Conservation (phyloP, 2,113 vertebrate species). For the Reinhardtius hippoglossoides region DNA sequence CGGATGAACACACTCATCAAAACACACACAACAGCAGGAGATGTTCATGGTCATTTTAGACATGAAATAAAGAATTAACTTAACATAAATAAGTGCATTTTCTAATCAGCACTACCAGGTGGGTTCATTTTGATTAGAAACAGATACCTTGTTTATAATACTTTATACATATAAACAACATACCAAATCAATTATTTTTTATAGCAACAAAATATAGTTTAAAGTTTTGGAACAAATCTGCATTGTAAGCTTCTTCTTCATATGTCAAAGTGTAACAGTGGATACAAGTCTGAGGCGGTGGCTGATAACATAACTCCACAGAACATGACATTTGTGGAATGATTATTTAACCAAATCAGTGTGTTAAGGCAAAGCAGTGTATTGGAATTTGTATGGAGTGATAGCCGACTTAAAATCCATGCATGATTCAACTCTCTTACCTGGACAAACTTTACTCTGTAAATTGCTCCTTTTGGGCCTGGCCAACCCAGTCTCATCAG, state of each 20-base stretch:
- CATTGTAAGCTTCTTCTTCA: background rate
- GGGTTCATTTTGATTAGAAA: background rate
- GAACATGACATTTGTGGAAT: too few relatives aligned
- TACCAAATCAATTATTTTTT: background rate
- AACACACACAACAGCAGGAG: background rate
- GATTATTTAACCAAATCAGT: background rate
- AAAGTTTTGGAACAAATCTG: background rate
- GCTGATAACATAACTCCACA: background rate
- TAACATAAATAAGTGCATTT: background rate
- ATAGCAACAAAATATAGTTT: background rate
- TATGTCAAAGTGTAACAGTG: background rate
- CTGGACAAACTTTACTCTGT: background rate
- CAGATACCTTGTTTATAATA: background rate
- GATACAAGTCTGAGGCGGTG: background rate
- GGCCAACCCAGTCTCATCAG: too few relatives aligned
- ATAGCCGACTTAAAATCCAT: background rate
- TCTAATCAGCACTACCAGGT: background rate
- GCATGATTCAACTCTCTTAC: background rate
- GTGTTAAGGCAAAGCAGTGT: background rate
- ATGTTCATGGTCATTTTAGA: background rate
- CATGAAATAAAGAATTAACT: too few relatives aligned
- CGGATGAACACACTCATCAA: background rate
- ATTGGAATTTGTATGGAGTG: background rate
- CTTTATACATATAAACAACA: background rate
- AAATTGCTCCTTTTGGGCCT: too few relatives aligned